Percentiles rank a stretch among this genome's conserved stretches.
Conservation (phyloP, 2,797 vertebrate species). For the Arnoldichthys spilopterus region DNA sequence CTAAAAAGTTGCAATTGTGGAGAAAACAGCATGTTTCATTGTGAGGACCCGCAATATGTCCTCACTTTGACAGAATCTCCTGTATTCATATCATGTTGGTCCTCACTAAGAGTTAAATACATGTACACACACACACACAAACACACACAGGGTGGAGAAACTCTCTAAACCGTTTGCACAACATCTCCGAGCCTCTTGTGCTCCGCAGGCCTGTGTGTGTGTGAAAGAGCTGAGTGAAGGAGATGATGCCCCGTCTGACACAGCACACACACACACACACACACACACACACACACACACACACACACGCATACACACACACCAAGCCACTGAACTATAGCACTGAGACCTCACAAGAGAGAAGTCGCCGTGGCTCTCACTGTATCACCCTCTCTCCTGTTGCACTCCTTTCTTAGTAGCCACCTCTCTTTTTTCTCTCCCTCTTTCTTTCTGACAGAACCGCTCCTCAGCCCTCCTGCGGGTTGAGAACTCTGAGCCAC, state of each 20-base stretch:
- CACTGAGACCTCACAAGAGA: conserved; percentile 2
- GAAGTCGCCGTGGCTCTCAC: conserved; percentile 1
- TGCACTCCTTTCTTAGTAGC: neutral
- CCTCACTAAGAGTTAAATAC: too few species aligned
- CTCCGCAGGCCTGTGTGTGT: neutral
- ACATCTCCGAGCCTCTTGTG: neutral
- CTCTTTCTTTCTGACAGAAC: conserved; percentile 13
- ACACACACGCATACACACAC: neutral
- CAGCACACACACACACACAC: neutral
- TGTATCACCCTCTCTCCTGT: neutral
- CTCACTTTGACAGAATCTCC: too few species aligned
- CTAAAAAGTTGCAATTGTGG: too few species aligned
- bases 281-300: conserved; percentile 4
- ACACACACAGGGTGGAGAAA: neutral
- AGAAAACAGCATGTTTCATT: too few species aligned
- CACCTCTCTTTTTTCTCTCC: neutral
- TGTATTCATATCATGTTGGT: too few species aligned
- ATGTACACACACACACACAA: too few species aligned
- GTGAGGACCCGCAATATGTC: too few species aligned
- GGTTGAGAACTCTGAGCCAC: conserved; percentile 26
- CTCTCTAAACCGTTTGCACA: neutral
- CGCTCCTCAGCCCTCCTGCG: conserved; percentile 12
- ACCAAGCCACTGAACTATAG: neutral
- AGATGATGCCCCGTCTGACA: neutral
- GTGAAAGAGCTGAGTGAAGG: neutral